phyloP scores from a whole-genome alignment of 2,797 vertebrate species.

The Leptoclinus maculatus region DNA sequence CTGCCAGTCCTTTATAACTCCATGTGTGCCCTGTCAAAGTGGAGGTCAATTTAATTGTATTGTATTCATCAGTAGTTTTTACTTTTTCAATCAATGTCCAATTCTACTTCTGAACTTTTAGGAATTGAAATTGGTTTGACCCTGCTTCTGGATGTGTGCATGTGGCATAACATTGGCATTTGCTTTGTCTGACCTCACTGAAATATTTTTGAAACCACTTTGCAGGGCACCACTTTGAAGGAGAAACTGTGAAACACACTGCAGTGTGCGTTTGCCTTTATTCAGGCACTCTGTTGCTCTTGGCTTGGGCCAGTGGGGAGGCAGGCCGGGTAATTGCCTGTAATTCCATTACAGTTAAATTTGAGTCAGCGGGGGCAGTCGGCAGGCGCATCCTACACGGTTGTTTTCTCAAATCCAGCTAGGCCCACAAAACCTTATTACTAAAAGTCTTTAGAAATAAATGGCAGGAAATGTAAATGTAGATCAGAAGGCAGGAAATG shows the following conservation, averaged over 20 bases:
- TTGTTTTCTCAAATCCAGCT: constrained; percentile 20
- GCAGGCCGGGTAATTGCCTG: constrained; percentile 72
- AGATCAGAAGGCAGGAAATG: constrained; percentile 9
- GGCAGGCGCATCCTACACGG: constrained; percentile 46
- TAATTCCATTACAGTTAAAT: constrained; percentile 79
- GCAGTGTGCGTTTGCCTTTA: constrained; percentile 44
- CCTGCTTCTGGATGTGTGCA: constrained; percentile 26
- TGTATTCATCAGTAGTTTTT: constrained; percentile 28
- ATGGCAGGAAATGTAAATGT: constrained; percentile 6
- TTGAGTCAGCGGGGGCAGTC: constrained; percentile 68
- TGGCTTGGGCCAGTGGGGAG: constrained; percentile 56
- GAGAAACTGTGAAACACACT: constrained; percentile 22
- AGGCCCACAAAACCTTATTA: constrained; percentile 17
- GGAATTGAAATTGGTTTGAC: constrained; percentile 58
- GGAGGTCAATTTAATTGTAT: constrained; percentile 47
- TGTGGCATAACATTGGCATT: constrained; percentile 6
- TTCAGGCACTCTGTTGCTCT: constrained; percentile 40
- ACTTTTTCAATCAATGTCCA: constrained; percentile 40
- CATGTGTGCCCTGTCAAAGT: constrained; percentile 14
- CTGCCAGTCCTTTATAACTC: constrained; percentile 9
- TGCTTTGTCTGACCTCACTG: constrained; percentile 27
- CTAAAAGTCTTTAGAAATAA: constrained; percentile 9
- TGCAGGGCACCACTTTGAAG: constrained; percentile 19
- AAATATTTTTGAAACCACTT: constrained; percentile 32
- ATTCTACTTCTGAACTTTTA: constrained; percentile 38